These are phyloP conservation scores for Drosophila oshimai DNA, from an alignment of 1,140 invertebrate genomes.

Conservation along the genomic window DNA sequence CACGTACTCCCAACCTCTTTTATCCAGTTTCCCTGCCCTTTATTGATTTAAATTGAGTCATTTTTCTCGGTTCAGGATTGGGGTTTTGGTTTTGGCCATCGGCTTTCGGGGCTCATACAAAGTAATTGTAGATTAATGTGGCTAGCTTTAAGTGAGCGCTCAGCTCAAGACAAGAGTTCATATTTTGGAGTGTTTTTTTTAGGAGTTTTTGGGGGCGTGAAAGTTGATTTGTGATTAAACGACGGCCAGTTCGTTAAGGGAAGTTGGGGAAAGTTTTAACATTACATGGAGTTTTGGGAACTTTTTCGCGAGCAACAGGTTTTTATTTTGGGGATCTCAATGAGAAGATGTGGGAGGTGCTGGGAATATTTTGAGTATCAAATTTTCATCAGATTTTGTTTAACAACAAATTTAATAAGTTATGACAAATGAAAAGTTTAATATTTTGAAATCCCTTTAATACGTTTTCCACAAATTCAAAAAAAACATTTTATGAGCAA, in stretches of 20 bases:
- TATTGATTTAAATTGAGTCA: constrained; percentile 80
- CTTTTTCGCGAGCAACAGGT: constrained; percentile 20
- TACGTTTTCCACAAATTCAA: too few relatives aligned
- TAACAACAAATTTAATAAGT: too few relatives aligned
- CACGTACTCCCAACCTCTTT: constrained; percentile 3
- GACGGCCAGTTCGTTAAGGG: constrained; percentile 27
- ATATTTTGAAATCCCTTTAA: too few relatives aligned
- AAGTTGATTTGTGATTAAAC: constrained; percentile 44
- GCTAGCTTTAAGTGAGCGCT: constrained; percentile 35
- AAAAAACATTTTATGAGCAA: too few relatives aligned
- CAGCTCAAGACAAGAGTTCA: constrained; percentile 46
- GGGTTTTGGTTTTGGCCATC: constrained; percentile 6
- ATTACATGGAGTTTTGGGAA: constrained; percentile 14
- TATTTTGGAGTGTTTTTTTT: constrained; percentile 20
- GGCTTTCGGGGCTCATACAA: constrained; percentile 29
- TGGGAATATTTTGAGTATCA: background rate
- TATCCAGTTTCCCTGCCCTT: constrained; percentile 20
- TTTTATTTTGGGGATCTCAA: background rate
- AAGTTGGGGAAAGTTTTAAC: constrained; percentile 35
- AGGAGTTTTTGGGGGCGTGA: constrained; percentile 28
- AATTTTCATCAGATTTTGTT: background rate
- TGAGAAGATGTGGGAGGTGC: background rate
- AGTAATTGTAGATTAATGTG: constrained; percentile 66
- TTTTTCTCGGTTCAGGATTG: constrained; percentile 33
- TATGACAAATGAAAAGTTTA: too few relatives aligned